Evolutionary conservation across 1,140 invertebrate genomes (phyloP).

Genomic region (Telenomus remus): DNA sequence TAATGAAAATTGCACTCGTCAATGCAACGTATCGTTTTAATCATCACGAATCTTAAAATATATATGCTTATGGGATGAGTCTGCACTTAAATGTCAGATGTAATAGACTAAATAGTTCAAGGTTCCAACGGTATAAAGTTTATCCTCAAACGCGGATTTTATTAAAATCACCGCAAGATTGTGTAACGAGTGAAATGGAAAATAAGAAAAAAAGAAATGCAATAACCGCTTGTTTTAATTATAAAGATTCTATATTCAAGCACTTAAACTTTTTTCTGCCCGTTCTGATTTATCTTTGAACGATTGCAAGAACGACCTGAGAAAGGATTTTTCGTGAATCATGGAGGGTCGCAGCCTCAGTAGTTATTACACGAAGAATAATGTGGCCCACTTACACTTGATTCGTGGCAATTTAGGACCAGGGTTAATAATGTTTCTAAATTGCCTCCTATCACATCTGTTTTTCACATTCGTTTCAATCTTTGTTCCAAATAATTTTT

Average conservation of each 20-base stretch:
- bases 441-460: slow-evolving; percentile 26
- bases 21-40: slow-evolving; percentile 12
- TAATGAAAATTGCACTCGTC: neutral
- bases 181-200: neutral
- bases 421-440: slow-evolving; percentile 16
- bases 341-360: slow-evolving; percentile 5
- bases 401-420: slow-evolving; percentile 21
- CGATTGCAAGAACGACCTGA: no score
- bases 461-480: neutral
- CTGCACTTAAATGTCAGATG: slow-evolving; percentile 43
- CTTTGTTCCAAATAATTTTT: no score
- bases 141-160: slow-evolving; percentile 4
- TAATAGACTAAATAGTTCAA: slow-evolving; percentile 49
- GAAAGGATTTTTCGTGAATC: slow-evolving; percentile 9
- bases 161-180: neutral
- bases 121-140: slow-evolving; percentile 10
- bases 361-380: slow-evolving; percentile 17
- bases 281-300: no score
- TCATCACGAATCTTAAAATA: slow-evolving; percentile 25
- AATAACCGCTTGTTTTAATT: no score
- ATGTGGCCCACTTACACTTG: slow-evolving; percentile 12
- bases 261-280: no score
- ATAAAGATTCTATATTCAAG: no score
- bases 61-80: neutral
- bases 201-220: neutral